Evolutionary conservation across 1,140 invertebrate species (phyloP), one percentile per base, ranked within the genome.

Genomic region (Physella acuta): DNA sequence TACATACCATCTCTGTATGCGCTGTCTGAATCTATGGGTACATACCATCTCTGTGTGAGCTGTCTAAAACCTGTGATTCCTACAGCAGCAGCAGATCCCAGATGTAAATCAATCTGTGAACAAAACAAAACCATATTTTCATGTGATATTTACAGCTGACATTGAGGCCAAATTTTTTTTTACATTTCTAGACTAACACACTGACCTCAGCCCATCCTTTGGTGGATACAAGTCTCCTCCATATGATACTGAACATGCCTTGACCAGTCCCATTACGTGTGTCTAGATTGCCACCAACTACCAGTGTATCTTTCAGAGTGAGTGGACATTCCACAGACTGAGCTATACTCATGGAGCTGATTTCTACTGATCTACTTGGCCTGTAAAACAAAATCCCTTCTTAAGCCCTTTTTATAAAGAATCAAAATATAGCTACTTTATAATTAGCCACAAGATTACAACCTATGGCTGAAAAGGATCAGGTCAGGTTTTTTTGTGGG

Each of bases 311-410:
- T 76, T 90, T 90, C 59, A 90, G 80, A 0, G 93, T 96, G 14
- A 98, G 86, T 0, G 95, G 95, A 55, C 93, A 92, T 85, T 98
- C 94, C 56, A 98, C 93, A 0, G 94, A 94, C 81, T 97, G 95
- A 36, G 90, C 89, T 78, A 98, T 91, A 34, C 90, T 91, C 91
- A 98, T 94, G 28, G 92, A 92, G 65, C 91, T 94, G 5, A 98
- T 90, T 87, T 98, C 94, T 71, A 97, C 88, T 24, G 93, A 92
- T 76, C 94, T 87, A 16, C 87, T 53, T 28, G 34, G 39, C 31
- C 53, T 62, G 34, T 33, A 49, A n/a, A n/a, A 20, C n/a, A n/a
- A n/a, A n/a, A n/a, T n/a, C n/a, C n/a, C n/a, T n/a, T n/a, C n/a
- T n/a, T n/a, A n/a, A n/a, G n/a, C n/a, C n/a, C n/a, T n/a, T n/a